Percentiles rank a stretch among this genome's conserved stretches.
Evolutionary conservation across 2,113 vertebrate genomes (phyloP).

Genomic region (Penelope pileata): DNA sequence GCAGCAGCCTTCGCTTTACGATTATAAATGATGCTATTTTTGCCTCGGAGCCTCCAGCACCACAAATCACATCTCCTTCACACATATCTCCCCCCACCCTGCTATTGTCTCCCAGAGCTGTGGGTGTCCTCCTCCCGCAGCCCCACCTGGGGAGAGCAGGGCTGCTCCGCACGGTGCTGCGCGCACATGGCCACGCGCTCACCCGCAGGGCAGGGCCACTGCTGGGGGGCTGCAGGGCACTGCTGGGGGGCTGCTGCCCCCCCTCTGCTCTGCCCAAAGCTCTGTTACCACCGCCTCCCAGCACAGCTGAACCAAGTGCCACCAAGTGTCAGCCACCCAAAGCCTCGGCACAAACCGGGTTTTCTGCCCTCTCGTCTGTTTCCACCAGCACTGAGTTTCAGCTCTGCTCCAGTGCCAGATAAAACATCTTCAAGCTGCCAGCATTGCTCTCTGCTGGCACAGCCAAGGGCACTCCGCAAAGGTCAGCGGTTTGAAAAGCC

Average conservation of each 20-base stretch:
- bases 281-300: background rate
- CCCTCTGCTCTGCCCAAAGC: background rate
- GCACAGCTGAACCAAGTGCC: background rate
- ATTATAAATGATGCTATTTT: conserved; percentile 47
- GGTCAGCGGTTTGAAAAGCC: conserved; percentile 20
- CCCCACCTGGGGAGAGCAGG: background rate
- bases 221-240: background rate
- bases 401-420: conserved; percentile 27
- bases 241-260: accelerated
- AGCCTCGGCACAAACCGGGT: accelerated
- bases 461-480: conserved; percentile 13
- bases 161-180: background rate
- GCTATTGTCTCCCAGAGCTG: background rate
- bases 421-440: conserved; percentile 54
- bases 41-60: background rate
- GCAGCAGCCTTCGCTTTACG: conserved; percentile 6
- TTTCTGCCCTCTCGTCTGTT: background rate
- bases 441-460: background rate
- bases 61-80: background rate
- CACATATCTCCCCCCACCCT: background rate
- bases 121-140: background rate
- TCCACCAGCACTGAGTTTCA: background rate
- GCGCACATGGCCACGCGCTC: no score
- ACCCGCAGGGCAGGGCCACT: background rate
- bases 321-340: background rate